Evolutionary conservation across 2,113 vertebrate species (phyloP), one percentile per base, ranked within the genome.

Genomic region (Syngnathus floridae): DNA sequence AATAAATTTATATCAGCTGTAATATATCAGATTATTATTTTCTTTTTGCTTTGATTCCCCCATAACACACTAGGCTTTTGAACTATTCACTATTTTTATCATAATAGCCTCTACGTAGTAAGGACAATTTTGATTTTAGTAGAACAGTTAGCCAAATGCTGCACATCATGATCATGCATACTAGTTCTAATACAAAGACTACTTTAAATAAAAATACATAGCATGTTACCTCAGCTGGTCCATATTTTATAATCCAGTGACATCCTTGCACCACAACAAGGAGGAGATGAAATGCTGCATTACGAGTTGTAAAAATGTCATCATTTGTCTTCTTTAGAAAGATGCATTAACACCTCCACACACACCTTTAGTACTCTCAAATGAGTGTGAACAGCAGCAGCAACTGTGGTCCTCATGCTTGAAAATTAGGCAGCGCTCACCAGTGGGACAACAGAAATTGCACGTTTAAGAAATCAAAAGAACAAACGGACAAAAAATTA

Each of bases 81-180:
- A 51, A 14, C 26, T 31, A 59, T 60, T 38, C 40, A 57, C 40
- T 68, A 38, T 45, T 55, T 36, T 69, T 22, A 54, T 45, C 38
- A 40, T 41, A 67, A 51, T 26, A 52, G 46, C 69, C 13, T 56
- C 31, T 58, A 67, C 37, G 67, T 62, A 73, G 56, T 74, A 66
- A 67, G 78, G 26, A 69, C 38, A 65, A 66, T 57, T 41, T 71
- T 58, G 43, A 70, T 55, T 80, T 62, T 35, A 69, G 64, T 21
- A 54, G 21, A 7, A 51, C 48, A 58, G 64, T 66, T 9, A 69
- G 56, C 17, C 21, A 35, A 71, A 10, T 38, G 36, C 55, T 57
- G 14, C 31, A 12, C 7, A 38, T 59, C 17, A 59, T n/a, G 35
- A n/a, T 17, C 14, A n/a, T 19, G 8, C 19, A 59, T 19, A 38